Base-by-base conservation (phyloP, 1,140 invertebrate genomes). In the Phymorhynchus buccinoides region DNA sequence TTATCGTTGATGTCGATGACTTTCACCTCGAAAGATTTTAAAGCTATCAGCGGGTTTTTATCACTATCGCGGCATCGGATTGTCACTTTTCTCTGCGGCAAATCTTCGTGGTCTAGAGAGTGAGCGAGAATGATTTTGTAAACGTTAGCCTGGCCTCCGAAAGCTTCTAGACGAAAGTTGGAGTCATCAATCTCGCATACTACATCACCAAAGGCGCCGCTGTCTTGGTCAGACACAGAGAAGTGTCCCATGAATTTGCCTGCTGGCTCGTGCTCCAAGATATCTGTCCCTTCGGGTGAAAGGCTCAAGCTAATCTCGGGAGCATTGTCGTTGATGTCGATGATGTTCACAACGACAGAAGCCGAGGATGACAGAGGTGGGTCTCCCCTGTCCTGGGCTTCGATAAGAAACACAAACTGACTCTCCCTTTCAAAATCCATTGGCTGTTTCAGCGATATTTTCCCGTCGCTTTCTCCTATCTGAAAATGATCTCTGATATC, bases 321-420 rank as follows among this genome's bases (percentile, higher is more conserved):
- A 1, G 85, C 77, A 75, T 91, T 90, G 73, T 92, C 90, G 77
- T 92, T 91, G 22, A 89, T 86, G 84, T 92, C 91, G 18, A 87
- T 81, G 4, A 92, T 85, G 48, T 89, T 87, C 14, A 92, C 87
- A 1, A 85, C 89, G 18, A 91, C 90, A 32, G 48, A 79, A 7
- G 87, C 87, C 18, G 85, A 82, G 32, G 85, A 96, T 66, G 96
- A 96, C 52, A 98, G 94, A 0, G 96, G 91, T 14, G 97, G 97
- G 75, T 94, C 95, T 4, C 98, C 98, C 77, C 95, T 95, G 94
- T 99, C 98, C 27, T 95, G 66, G 42, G 84, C 87, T 30, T 85
- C 68, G 12, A 90, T 87, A 3, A 82, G 80, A 48, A 90, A 87
- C 66, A 77, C 77, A 52, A 89, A 87, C 6, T 80, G 48, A 1